These are phyloP conservation scores for Percopsis omiscomaycus DNA, from an alignment of 2,797 vertebrate genomes.

Conservation along the genomic window DNA sequence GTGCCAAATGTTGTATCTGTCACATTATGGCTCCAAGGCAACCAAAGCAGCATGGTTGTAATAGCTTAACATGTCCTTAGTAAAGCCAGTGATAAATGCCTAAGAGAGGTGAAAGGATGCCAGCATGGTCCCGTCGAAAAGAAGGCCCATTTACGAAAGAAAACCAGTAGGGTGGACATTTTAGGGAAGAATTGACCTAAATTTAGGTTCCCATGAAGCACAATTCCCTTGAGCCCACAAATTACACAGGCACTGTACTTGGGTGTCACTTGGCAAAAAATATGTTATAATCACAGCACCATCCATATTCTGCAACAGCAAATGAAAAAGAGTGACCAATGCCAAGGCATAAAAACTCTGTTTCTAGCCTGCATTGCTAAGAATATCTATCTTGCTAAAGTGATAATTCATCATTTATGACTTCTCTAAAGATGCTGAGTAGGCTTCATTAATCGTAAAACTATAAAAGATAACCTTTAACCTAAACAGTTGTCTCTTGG, in stretches of 20 bases:
- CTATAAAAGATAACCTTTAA: too few relatives aligned
- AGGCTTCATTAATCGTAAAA: not conserved
- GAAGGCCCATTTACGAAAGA: constrained; percentile 12
- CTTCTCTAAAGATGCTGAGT: not conserved
- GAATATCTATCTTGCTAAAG: not conserved
- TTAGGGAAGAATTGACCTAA: constrained; percentile 6
- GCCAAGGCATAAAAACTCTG: not conserved
- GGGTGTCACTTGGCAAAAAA: not conserved
- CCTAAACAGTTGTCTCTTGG: constrained; percentile 1
- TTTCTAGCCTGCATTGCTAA: not conserved
- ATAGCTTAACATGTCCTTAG: not conserved
- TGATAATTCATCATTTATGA: not conserved
- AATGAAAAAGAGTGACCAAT: too few relatives aligned
- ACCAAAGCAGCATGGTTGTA: not conserved
- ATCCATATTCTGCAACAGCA: too few relatives aligned
- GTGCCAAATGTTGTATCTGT: not conserved
- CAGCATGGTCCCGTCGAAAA: constrained; percentile 1
- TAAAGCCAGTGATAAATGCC: constrained; percentile 34
- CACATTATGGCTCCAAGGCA: not conserved
- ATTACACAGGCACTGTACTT: not conserved
- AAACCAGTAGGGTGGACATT: constrained; percentile 30
- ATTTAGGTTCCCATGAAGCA: constrained; percentile 11
- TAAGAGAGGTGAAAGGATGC: constrained; percentile 6
- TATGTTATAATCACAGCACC: too few relatives aligned
- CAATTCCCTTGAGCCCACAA: not conserved